Evolutionary conservation across 2,888 invertebrate species (phyloP), one percentile per base, ranked within the genome.

Genomic region (Pomacea canaliculata): DNA sequence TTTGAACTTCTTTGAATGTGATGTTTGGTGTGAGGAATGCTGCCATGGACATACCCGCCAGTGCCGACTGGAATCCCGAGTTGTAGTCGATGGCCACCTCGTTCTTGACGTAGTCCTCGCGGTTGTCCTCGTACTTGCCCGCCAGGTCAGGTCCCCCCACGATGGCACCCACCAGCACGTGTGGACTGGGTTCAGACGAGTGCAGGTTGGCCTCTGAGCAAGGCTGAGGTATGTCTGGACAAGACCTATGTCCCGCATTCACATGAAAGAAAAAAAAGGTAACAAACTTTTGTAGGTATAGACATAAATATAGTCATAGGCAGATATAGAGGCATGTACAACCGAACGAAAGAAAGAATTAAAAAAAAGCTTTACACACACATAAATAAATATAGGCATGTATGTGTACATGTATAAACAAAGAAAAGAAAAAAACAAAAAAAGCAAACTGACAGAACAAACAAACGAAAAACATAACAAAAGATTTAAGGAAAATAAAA

Each of bases 11-110:
- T 37, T 5, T 37, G 37, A 37, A 37, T 37, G 5, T 37, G 37
- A 37, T 37, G 37, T 37, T 37, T 37, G 37, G 1, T 37, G 37
- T 37, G 4, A 1, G 37, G 37, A 37, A 5, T 5, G 37, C 3
- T 37, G 37, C 5, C 37, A 37, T 2, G 0, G 5, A 62, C 76
- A 59, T 82, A 88, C 89, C 89, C 48, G 88, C 88, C 1, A 87
- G 78, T 23, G 87, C 85, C 0, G 83, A 79, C 79, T 87, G 87
- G 79, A 87, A 88, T 7, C 88, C 88, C 13, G 88, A 85, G 74
- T 89, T 89, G 79, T 87, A 89, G 78, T 87, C 87, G 71, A 83
- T 83, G 5, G 87, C 85, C 46, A 88, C 87, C 79, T 88, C 87
- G 77, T 87, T 88, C 75, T 80, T 81, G 19, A 83, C 78, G 79